Evolutionary conservation across 1,140 invertebrate species (phyloP).

Genomic region (Notospermus geniculatus): DNA sequence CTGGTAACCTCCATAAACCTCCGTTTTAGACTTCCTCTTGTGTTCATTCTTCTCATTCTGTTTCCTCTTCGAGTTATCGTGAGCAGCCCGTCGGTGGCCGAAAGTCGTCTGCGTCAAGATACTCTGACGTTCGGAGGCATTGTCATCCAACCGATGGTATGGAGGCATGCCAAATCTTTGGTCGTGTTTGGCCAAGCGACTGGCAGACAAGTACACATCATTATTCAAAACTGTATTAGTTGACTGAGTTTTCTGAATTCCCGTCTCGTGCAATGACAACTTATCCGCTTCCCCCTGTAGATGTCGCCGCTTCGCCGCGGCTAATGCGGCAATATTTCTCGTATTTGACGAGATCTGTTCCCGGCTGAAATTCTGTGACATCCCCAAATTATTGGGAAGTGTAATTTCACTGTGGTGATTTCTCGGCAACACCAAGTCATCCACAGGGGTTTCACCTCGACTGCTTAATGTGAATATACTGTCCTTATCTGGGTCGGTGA

Average conservation of each 20-base stretch:
- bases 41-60: slow-evolving; percentile 11
- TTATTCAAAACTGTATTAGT: slow-evolving; percentile 21
- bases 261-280: slow-evolving; percentile 13
- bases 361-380: slow-evolving; percentile 33
- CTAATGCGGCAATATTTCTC: slow-evolving; percentile 49
- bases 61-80: slow-evolving; percentile 11
- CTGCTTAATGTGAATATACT: slow-evolving; percentile 10
- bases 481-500: slow-evolving; percentile 1
- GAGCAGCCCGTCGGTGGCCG: slow-evolving; percentile 22
- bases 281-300: slow-evolving; percentile 26
- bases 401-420: not conserved
- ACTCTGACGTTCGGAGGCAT: slow-evolving; percentile 35
- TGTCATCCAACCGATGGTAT: slow-evolving; percentile 34
- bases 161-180: slow-evolving; percentile 25
- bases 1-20: not conserved
- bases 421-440: not conserved
- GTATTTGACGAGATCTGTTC: slow-evolving; percentile 41
- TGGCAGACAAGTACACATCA: slow-evolving; percentile 40
- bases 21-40: not conserved
- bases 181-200: slow-evolving; percentile 48
- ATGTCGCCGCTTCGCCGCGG: slow-evolving; percentile 39
- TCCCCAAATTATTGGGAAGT: slow-evolving; percentile 10
- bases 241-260: slow-evolving; percentile 29
- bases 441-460: slow-evolving; percentile 7
- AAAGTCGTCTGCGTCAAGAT: slow-evolving; percentile 35